phyloP scores from a whole-genome alignment of 2,888 invertebrate genomes.

The Bembecia ichneumoniformis region DNA sequence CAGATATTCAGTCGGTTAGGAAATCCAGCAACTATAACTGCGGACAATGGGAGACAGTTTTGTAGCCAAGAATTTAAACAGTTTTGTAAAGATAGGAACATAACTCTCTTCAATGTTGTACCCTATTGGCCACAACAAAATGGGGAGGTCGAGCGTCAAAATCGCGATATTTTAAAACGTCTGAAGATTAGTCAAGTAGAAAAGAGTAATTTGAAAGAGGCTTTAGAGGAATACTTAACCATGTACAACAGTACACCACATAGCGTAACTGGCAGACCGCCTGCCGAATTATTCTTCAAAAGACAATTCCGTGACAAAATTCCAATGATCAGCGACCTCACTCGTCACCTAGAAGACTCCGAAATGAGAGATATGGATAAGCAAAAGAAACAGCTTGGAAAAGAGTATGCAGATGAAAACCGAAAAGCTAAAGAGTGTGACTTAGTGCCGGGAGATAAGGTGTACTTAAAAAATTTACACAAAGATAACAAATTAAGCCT shows the following conservation, averaged over 20 bases:
- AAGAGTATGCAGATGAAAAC: neutral
- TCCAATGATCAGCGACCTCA: neutral
- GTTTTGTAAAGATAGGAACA: conserved; percentile 17
- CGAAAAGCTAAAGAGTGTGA: neutral
- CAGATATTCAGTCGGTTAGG: conserved; percentile 18
- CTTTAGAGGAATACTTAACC: conserved; percentile 18
- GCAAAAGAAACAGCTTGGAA: neutral
- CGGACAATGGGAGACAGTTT: conserved; percentile 19
- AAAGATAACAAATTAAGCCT: neutral
- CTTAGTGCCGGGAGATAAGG: neutral
- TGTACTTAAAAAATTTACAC: neutral
- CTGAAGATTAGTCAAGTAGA: conserved; percentile 11
- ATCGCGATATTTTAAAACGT: conserved; percentile 16
- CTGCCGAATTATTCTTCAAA: conserved; percentile 16
- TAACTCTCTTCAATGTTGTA: no score
- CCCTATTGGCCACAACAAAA: no score
- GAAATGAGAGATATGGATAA: conserved; percentile 10
- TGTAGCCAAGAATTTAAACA: conserved; percentile 14
- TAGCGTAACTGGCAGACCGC: no score
- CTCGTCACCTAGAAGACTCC: conserved; percentile 5
- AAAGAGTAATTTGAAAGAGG: conserved; percentile 12
- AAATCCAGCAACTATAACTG: conserved; percentile 12
- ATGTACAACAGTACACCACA: conserved; percentile 18
- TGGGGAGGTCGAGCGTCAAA: no score
- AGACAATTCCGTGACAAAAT: conserved; percentile 20